Conservation (phyloP, 1,140 invertebrate genomes). For the Bombus pascuorum region DNA sequence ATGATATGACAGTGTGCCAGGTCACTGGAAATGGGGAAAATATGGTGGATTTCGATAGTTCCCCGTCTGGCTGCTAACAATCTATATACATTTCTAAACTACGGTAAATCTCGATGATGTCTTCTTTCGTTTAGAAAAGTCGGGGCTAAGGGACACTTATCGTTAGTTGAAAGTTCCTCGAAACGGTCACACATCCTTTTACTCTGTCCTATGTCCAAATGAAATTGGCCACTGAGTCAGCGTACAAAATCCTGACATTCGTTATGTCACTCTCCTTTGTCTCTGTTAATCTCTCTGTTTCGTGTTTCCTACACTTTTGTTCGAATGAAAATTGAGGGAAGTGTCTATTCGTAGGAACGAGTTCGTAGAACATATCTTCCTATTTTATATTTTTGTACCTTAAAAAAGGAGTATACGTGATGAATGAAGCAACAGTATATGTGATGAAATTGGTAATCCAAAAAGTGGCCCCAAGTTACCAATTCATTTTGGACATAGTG, state of each 20-base stretch:
- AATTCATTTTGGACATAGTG: slow-evolving; percentile 5
- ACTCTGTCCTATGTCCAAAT: slow-evolving; percentile 1
- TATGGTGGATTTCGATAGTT: not conserved
- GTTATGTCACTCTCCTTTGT: not conserved
- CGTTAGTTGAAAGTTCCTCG: not conserved
- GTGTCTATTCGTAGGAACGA: not conserved
- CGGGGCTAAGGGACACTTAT: not conserved
- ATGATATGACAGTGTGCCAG: slow-evolving; percentile 72
- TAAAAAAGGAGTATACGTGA: too few species aligned
- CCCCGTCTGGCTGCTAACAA: slow-evolving; percentile 10
- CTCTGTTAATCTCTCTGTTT: not conserved
- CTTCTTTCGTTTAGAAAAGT: not conserved
- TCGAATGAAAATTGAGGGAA: not conserved
- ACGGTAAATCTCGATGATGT: not conserved
- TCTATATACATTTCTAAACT: not conserved
- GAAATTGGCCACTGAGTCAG: not conserved
- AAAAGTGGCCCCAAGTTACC: too few species aligned
- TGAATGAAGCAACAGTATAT: too few species aligned
- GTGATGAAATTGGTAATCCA: not conserved
- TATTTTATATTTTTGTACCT: too few species aligned
- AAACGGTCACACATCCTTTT: not conserved
- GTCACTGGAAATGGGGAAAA: slow-evolving; percentile 77
- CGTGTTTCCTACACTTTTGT: not conserved
- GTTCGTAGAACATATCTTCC: not conserved
- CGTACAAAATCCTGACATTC: not conserved